A percentile compares a stretch with the other conserved stretches of the same genome.
phyloP scores from a whole-genome alignment of 37 sponge, comb jelly and placozoan genomes.

The Aplysina aerophoba region DNA sequence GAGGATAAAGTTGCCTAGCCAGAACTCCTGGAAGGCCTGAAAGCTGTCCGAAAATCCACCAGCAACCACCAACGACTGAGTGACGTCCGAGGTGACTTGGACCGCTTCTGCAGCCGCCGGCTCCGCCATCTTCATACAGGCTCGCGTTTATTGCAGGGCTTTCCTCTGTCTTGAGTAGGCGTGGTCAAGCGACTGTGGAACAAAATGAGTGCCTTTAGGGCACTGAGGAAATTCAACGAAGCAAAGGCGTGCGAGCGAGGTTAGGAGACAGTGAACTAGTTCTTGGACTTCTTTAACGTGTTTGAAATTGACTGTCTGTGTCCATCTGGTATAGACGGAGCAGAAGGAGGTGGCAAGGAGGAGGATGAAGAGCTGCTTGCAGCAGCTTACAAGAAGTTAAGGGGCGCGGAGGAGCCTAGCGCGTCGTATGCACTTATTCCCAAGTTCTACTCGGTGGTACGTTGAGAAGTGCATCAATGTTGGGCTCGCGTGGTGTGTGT shows the following conservation, averaged over 20 bases:
- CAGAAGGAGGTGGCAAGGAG: conserved; percentile 9
- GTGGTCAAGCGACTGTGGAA: neutral
- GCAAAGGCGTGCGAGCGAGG: neutral
- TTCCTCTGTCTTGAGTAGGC: neutral
- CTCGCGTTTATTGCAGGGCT: neutral
- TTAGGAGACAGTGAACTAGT: neutral
- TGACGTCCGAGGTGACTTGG: too few relatives aligned
- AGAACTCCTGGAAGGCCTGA: conserved; percentile 54
- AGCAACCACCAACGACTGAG: too few relatives aligned
- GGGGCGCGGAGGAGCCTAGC: conserved; percentile 24
- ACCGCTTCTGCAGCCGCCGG: too few relatives aligned
- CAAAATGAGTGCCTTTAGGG: conserved; percentile 17
- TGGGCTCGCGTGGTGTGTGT: too few relatives aligned
- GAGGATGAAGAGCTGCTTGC: conserved; percentile 58
- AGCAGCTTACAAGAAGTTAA: conserved; percentile 61
- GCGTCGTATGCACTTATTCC: conserved; percentile 58
- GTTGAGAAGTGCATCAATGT: too few relatives aligned
- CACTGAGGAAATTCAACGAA: conserved; percentile 35
- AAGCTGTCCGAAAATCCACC: too few relatives aligned
- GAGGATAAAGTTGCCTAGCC: conserved; percentile 82
- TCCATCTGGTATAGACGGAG: neutral
- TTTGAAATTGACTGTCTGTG: neutral
- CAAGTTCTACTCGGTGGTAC: conserved; percentile 81
- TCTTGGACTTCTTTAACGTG: too few relatives aligned
- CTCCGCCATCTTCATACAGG: too few relatives aligned